Percentiles rank a stretch among this genome's conserved stretches.
These are phyloP conservation scores for Umimayanthus kanabou DNA, from an alignment of 92 coral and sea anemone species.

Conservation along the genomic window DNA sequence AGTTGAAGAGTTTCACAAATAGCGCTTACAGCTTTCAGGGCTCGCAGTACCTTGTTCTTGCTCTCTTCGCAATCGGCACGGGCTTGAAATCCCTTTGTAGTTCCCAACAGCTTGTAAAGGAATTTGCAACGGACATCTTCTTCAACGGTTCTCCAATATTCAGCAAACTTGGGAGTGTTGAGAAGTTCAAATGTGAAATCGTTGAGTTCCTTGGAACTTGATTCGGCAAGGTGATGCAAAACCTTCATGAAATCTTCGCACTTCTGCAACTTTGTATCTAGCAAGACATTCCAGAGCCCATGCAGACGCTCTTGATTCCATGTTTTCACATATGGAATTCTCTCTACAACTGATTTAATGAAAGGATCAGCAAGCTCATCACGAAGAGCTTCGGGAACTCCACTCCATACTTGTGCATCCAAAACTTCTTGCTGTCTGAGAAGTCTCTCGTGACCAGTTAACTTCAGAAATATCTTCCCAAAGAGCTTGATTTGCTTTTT, in stretches of 20 bases:
- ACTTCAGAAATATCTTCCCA: constrained; percentile 7
- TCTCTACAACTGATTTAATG: constrained; percentile 36
- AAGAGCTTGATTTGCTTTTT: constrained; percentile 7
- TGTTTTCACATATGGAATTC: constrained; percentile 8
- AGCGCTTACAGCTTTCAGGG: background rate
- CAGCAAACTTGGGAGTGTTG: background rate
- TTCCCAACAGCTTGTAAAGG: background rate
- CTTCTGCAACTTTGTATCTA: constrained; percentile 47
- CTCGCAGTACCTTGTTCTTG: background rate
- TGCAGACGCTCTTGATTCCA: constrained; percentile 7
- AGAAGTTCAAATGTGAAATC: constrained; percentile 2
- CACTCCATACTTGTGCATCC: constrained; percentile 47
- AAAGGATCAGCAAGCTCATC: constrained; percentile 46
- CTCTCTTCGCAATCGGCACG: background rate
- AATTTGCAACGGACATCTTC: background rate
- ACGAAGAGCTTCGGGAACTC: constrained; percentile 48
- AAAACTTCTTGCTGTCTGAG: constrained; percentile 51
- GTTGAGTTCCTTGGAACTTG: constrained; percentile 25
- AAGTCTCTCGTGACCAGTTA: constrained; percentile 4
- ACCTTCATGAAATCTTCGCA: constrained; percentile 2
- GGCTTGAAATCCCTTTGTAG: background rate
- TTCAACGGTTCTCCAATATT: background rate
- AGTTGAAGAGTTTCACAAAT: background rate
- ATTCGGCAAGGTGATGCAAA: background rate
- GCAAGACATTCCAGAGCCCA: constrained; percentile 19